These are phyloP conservation scores for Dromiciops gliroides DNA, from an alignment of 2,113 vertebrate species.

Conservation along the genomic window DNA sequence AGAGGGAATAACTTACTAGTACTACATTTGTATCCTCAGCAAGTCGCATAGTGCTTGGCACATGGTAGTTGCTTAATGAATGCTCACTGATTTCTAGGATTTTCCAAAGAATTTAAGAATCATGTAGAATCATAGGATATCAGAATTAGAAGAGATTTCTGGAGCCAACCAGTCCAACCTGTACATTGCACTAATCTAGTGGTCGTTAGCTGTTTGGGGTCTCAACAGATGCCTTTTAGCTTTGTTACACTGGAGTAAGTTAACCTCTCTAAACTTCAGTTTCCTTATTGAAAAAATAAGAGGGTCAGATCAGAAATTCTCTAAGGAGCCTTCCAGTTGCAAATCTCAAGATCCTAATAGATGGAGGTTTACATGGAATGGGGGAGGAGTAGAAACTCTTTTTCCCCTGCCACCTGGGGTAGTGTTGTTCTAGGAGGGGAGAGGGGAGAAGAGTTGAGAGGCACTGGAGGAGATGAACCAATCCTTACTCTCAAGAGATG, in stretches of 20 bases:
- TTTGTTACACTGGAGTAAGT: neutral
- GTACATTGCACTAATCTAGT: neutral
- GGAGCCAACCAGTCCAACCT: neutral
- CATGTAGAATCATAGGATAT: neutral
- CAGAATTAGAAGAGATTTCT: neutral
- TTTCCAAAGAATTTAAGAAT: neutral
- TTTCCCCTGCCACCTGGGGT: neutral
- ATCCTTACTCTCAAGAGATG: neutral
- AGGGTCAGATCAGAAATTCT: neutral
- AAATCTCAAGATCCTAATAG: neutral
- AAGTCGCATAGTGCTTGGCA: neutral
- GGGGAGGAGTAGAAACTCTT: neutral
- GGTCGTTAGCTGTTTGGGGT: neutral
- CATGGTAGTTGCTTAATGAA: neutral
- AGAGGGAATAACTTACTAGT: neutral
- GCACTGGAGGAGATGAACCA: neutral
- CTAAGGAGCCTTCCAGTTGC: neutral
- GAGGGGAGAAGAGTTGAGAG: neutral
- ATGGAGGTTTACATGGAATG: neutral
- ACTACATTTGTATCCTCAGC: neutral
- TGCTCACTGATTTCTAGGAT: neutral
- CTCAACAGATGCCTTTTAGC: neutral
- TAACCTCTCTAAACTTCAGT: neutral
- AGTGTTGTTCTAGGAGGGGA: neutral
- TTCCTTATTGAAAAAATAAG: neutral